Evolutionary conservation across 2,888 invertebrate genomes (phyloP), one percentile per base, ranked within the genome.

Genomic region (Stenotaenia linearis): DNA sequence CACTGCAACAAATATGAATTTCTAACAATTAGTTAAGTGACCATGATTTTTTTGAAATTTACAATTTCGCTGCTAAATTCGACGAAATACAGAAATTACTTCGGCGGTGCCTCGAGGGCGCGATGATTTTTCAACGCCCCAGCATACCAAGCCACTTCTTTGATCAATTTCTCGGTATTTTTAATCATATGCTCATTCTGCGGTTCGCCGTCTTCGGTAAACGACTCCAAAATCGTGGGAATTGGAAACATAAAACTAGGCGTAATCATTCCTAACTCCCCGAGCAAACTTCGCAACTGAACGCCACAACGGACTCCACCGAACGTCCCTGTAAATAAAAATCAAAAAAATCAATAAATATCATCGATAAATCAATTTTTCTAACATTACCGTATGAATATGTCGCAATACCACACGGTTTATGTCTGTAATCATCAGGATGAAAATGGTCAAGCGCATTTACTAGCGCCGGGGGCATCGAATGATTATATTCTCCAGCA

Each of bases 361-460:
- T n/a, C n/a, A n/a, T n/a, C n/a, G n/a, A n/a, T n/a, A n/a, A n/a
- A n/a, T n/a, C n/a, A n/a, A n/a, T n/a, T n/a, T n/a, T n/a, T n/a
- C n/a, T n/a, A n/a, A n/a, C n/a, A n/a, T 82, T 78, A 85, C 86
- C 86, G 77, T 83, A 77, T 1, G 86, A 85, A 81, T 86, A 86
- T 28, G 83, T 82, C 79, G 84, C 83, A 79, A 86, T 84, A 45
- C 84, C 85, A 77, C 84, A 83, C 30, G 86, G 85, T 77, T 85
- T 84, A 81, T 85, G 86, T 15, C 84, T 82, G 81, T 83, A 88
- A 56, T 85, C 83, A n/a, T 84, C 83, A 3, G 85, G 84, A 1
- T 86, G 85, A 80, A 88, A 88, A 82, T 88, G 86, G 82, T 87
- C 86, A 81, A 88, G 75, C 84, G 87, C 83, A 82, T 87, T 87